Percentiles rank a stretch among this genome's conserved stretches.
These are phyloP conservation scores for Tinea pellionella DNA, from an alignment of 2,888 invertebrate species.

Conservation along the genomic window DNA sequence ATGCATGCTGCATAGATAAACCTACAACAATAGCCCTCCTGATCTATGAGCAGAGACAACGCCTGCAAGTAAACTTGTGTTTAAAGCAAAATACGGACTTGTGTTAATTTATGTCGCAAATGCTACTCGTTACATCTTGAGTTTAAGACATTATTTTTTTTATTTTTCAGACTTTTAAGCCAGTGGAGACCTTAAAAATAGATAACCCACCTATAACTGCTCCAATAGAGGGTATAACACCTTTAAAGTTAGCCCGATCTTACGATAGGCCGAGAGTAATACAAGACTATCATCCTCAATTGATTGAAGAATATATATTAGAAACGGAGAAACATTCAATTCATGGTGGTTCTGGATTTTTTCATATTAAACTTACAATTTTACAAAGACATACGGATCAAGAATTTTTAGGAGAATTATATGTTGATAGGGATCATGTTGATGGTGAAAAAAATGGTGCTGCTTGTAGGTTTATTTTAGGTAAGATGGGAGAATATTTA, in stretches of 20 bases:
- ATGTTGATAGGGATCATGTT: constrained; percentile 86
- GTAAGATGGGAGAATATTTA: no score
- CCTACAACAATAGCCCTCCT: no score
- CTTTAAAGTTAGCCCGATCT: constrained; percentile 51
- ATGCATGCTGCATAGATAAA: no score
- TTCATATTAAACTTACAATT: constrained; percentile 89
- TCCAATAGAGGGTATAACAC: constrained; percentile 57
- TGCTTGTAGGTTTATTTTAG: constrained; percentile 81
- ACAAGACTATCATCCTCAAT: constrained; percentile 80
- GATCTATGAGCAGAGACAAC: no score
- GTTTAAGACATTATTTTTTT: no score
- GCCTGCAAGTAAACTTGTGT: no score
- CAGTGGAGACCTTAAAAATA: constrained; percentile 73
- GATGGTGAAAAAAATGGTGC: constrained; percentile 82
- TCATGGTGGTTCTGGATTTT: constrained; percentile 72
- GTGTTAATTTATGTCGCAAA: no score
- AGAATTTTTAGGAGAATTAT: constrained; percentile 89
- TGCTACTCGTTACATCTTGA: no score
- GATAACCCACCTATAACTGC: constrained; percentile 69
- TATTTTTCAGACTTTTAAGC: constrained; percentile 62
- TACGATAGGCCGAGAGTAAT: constrained; percentile 74
- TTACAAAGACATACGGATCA: constrained; percentile 88
- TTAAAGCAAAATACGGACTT: no score
- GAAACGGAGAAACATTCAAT: constrained; percentile 83
- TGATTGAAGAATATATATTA: constrained; percentile 88